Base-by-base conservation (phyloP, 2,113 vertebrate species). In the Sisor rabdophorus region DNA sequence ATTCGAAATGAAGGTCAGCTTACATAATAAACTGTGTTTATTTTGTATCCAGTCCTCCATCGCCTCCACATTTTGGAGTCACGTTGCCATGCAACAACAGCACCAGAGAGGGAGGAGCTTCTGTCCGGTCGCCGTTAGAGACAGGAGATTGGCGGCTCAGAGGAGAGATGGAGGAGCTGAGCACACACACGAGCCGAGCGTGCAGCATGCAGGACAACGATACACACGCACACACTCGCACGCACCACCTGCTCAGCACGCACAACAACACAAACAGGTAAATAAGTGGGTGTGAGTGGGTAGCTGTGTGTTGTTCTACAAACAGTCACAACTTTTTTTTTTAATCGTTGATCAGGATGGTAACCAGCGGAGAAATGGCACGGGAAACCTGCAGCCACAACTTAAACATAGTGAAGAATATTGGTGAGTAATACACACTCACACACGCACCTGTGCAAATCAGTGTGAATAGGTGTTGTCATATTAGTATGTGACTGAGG, bases 31-130 rank as follows among this genome's bases (percentile, higher is more conserved):
- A n/a, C 36, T 73, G 36, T 63, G 61, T 72, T 54, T 70, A 44
- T 75, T 55, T 78, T 52, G 32, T 70, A 32, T 80, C n/a, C 22
- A 87, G 82, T 68, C 44, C 77, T 28, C 77, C 64, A 81, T 75
- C 47, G 73, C 87, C 76, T 65, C 76, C 67, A 58, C 76, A 61
- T 78, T 85, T 84, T 83, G 83, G 80, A 84, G 28, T 81, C 50
- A 77, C 22, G 89, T 92, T 91, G 89, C 91, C 86, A 78, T 81
- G 90, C 90, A 90, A 91, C 87, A 82, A 81, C 28, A 83, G 78
- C 60, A 65, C 79, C 73, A 71, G 17, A 68, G 68, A 60, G 77
- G 82, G 77, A 71, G 82, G 77, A 32, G 86, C 87, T 58, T 54
- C 55, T 5, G 55, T 77, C 73, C 50, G 19, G 52, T 79, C 71